Percentiles rank a stretch among this genome's conserved stretches.
Conservation (phyloP, 2,797 vertebrate species). For the Tinamus major region DNA sequence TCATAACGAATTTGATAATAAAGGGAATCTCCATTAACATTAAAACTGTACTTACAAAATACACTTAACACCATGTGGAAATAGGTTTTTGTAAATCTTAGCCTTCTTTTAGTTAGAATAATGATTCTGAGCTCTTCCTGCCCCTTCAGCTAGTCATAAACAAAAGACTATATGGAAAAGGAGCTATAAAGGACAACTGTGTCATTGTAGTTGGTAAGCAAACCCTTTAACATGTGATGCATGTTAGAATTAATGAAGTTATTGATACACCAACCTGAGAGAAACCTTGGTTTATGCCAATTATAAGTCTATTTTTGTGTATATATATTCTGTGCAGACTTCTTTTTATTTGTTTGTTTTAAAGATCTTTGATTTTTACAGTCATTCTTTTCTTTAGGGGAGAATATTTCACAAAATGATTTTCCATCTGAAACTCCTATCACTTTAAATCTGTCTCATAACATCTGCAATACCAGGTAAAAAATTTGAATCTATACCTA, state of each 20-base stretch:
- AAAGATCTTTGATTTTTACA: constrained; percentile 60
- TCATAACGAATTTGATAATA: not conserved
- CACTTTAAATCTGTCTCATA: constrained; percentile 80
- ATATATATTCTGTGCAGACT: constrained; percentile 36
- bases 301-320: not conserved
- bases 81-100: not conserved
- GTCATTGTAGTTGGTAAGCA: not conserved
- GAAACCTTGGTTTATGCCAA: not conserved
- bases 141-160: too few relatives aligned
- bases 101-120: not conserved
- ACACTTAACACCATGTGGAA: not conserved
- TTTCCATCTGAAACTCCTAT: constrained; percentile 79
- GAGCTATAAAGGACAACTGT: not conserved
- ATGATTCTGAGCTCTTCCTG: not conserved
- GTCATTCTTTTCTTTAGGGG: constrained; percentile 77
- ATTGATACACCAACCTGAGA: not conserved
- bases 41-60: not conserved
- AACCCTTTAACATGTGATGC: not conserved
- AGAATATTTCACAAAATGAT: constrained; percentile 74
- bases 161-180: not conserved
- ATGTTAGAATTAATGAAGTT: not conserved
- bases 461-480: constrained; percentile 82
- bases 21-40: not conserved
- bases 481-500: constrained; percentile 30
- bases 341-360: constrained; percentile 1